Percentiles rank a stretch among this genome's conserved stretches.
Conservation (phyloP, 1,140 invertebrate genomes). For the Drosophila carrolli region DNA sequence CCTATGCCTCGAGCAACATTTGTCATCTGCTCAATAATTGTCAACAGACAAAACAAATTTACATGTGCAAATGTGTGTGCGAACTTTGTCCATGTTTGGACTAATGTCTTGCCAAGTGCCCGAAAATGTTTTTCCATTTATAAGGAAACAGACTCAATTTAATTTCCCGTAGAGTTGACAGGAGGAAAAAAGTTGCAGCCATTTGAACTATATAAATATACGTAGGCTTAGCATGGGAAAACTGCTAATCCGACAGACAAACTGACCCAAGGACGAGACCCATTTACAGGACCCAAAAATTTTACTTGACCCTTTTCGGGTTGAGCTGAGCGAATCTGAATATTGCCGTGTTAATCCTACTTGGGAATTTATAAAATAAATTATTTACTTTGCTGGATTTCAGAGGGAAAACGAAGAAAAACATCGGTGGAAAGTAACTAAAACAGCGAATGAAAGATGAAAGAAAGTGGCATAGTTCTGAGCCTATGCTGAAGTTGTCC, state of each 20-base stretch:
- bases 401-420: conserved; percentile 21
- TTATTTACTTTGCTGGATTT: conserved; percentile 64
- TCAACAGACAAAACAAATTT: conserved; percentile 51
- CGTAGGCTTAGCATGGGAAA: conserved; percentile 68
- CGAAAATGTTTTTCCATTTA: conserved; percentile 75
- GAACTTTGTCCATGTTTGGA: conserved; percentile 31
- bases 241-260: conserved; percentile 58
- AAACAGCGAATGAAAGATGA: conserved; percentile 10
- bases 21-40: conserved; percentile 79
- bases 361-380: conserved; percentile 81
- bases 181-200: conserved; percentile 33
- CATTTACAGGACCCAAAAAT: conserved; percentile 49
- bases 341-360: conserved; percentile 81
- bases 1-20: conserved; percentile 39
- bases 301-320: conserved; percentile 58
- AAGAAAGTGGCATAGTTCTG: not conserved
- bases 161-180: conserved; percentile 75
- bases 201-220: conserved; percentile 79
- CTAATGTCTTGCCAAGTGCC: conserved; percentile 62
- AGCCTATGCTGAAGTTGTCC: conserved; percentile 7
- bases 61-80: conserved; percentile 27
- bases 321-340: conserved; percentile 61
- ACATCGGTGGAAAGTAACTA: conserved; percentile 40
- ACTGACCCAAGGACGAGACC: conserved; percentile 29
- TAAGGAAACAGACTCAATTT: conserved; percentile 77